Evolutionary conservation across 2,113 vertebrate genomes (phyloP).

Genomic region (Megaceryle torquata): DNA sequence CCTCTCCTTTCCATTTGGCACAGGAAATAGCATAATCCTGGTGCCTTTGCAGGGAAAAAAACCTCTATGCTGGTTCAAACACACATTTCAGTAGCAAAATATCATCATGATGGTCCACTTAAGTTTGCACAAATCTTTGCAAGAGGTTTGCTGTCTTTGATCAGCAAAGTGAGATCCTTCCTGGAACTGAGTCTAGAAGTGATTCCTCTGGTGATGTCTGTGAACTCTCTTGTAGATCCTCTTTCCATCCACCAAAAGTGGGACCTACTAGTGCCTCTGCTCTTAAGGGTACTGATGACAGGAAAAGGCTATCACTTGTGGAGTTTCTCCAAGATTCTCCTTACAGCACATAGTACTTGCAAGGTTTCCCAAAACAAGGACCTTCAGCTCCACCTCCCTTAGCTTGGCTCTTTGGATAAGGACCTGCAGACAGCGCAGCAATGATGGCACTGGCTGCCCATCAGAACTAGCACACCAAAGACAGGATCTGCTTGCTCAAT

Average conservation of each 20-base stretch:
- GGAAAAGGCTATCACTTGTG: neutral
- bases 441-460: neutral
- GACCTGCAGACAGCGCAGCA: neutral
- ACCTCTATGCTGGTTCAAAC: fast-evolving
- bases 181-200: neutral
- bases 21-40: neutral
- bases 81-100: neutral
- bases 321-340: neutral
- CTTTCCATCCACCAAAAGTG: neutral
- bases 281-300: neutral
- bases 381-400: neutral
- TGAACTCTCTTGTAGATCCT: neutral
- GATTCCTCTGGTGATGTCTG: neutral
- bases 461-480: neutral
- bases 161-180: neutral
- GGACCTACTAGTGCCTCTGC: neutral
- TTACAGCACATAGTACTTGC: neutral
- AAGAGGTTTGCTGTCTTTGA: neutral
- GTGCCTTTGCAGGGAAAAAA: fast-evolving
- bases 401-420: neutral
- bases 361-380: neutral
- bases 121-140: neutral
- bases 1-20: neutral
- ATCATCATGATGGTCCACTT: neutral
- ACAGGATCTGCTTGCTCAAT: neutral